Conservation (phyloP, 2,113 vertebrate genomes). For the Euleptes europaea region DNA sequence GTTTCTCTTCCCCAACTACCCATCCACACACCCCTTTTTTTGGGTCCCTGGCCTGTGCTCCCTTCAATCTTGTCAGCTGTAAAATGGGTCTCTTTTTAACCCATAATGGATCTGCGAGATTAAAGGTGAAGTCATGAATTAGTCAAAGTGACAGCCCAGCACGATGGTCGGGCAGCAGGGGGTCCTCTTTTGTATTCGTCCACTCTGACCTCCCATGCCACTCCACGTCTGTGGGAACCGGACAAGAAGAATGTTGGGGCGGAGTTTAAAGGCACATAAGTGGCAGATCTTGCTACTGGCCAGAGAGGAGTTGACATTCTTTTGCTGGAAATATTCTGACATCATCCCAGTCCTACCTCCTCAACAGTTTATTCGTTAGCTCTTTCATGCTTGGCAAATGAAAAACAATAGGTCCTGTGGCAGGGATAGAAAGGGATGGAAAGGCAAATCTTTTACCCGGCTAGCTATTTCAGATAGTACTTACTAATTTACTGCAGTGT, state of each 20-base stretch:
- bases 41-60: constrained; percentile 50
- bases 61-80: constrained; percentile 81
- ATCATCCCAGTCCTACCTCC: constrained; percentile 71
- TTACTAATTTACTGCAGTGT: background rate
- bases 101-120: constrained; percentile 76
- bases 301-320: constrained; percentile 68
- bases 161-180: constrained; percentile 72
- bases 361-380: constrained; percentile 50
- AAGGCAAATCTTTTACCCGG: constrained; percentile 40
- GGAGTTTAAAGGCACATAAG: constrained; percentile 65
- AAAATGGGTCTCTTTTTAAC: constrained; percentile 81
- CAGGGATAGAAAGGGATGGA: constrained; percentile 20
- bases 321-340: constrained; percentile 74
- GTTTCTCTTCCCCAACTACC: background rate
- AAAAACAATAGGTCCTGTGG: constrained; percentile 54
- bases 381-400: constrained; percentile 55
- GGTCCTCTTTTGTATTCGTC: constrained; percentile 76
- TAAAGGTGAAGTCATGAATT: constrained; percentile 82
- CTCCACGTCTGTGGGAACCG: constrained; percentile 77
- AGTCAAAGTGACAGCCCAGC: constrained; percentile 77
- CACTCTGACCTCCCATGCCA: constrained; percentile 77
- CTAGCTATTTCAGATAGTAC: constrained; percentile 37
- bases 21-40: background rate
- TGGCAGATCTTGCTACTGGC: constrained; percentile 62
- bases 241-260: constrained; percentile 76